These are phyloP conservation scores for Meteorus sp. DNA, from an alignment of 1,140 invertebrate species.

Conservation along the genomic window DNA sequence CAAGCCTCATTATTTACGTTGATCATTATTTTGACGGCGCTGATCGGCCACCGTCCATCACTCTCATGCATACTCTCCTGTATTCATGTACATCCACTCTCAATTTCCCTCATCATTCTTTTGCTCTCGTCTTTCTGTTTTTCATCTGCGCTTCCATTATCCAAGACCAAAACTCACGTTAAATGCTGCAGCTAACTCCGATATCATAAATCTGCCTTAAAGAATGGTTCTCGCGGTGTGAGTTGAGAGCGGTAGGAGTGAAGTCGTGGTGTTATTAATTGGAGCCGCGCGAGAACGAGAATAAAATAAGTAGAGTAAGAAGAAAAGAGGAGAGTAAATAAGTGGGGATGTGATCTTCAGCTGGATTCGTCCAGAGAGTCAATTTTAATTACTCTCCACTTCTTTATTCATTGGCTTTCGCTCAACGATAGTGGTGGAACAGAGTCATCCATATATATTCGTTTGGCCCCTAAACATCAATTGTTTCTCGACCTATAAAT, in stretches of 20 bases:
- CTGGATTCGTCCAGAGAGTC: background rate
- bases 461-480: background rate
- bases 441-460: too few species aligned
- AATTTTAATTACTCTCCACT: background rate
- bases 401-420: background rate
- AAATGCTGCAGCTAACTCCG: conserved; percentile 35
- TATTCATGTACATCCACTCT: too few species aligned
- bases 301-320: background rate
- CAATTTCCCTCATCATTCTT: conserved; percentile 3
- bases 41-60: conserved; percentile 56
- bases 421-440: background rate
- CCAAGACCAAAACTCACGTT: conserved; percentile 33
- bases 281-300: conserved; percentile 12
- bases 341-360: too few species aligned
- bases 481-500: too few species aligned
- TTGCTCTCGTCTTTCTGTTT: conserved; percentile 6
- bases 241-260: conserved; percentile 9
- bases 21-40: conserved; percentile 55
- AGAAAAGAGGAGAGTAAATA: too few species aligned
- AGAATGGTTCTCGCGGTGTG: conserved; percentile 28
- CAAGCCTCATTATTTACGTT: conserved; percentile 55
- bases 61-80: conserved; percentile 17
- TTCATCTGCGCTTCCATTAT: conserved; percentile 36
- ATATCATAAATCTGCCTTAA: conserved; percentile 43
- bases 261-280: conserved; percentile 25